Evolutionary conservation across 2,888 invertebrate species (phyloP).

Genomic region (Eupithecia subumbrata): DNA sequence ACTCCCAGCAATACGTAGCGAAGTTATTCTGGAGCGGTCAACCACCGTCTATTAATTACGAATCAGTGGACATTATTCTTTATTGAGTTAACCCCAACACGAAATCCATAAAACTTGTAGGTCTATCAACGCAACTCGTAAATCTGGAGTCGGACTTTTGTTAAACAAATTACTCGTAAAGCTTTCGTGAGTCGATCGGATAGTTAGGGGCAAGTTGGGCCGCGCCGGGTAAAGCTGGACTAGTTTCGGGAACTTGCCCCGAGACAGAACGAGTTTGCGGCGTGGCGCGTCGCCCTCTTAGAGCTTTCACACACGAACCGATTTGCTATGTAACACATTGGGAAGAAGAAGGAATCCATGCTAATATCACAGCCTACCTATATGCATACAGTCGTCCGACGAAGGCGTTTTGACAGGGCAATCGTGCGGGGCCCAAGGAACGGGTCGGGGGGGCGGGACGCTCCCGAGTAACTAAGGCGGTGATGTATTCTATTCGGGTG

Average conservation of each 20-base stretch:
- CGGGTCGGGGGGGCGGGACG: too few relatives aligned
- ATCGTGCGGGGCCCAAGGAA: too few relatives aligned
- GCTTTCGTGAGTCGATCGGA: conserved; percentile 70
- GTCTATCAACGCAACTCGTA: conserved; percentile 47
- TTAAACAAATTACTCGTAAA: conserved; percentile 73
- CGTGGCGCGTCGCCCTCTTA: conserved; percentile 47
- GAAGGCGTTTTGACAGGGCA: too few relatives aligned
- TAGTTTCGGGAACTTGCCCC: conserved; percentile 52
- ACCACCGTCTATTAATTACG: conserved; percentile 9
- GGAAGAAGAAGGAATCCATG: too few relatives aligned
- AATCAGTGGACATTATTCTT: conserved; percentile 11
- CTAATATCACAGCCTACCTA: too few relatives aligned
- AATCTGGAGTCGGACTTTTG: conserved; percentile 61
- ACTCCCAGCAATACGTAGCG: neutral
- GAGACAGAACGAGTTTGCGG: conserved; percentile 56
- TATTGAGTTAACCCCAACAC: conserved; percentile 17
- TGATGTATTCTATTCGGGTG: too few relatives aligned
- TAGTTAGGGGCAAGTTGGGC: conserved; percentile 56
- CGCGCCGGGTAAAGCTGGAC: conserved; percentile 59
- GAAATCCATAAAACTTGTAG: conserved; percentile 24
- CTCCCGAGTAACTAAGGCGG: too few relatives aligned
- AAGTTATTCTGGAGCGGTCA: neutral
- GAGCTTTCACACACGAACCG: conserved; percentile 7
- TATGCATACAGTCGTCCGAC: too few relatives aligned
- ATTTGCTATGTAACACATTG: conserved; percentile 13